Evolutionary conservation across 2,888 invertebrate species (phyloP), one percentile per base, ranked within the genome.

Genomic region (Acronicta psi): DNA sequence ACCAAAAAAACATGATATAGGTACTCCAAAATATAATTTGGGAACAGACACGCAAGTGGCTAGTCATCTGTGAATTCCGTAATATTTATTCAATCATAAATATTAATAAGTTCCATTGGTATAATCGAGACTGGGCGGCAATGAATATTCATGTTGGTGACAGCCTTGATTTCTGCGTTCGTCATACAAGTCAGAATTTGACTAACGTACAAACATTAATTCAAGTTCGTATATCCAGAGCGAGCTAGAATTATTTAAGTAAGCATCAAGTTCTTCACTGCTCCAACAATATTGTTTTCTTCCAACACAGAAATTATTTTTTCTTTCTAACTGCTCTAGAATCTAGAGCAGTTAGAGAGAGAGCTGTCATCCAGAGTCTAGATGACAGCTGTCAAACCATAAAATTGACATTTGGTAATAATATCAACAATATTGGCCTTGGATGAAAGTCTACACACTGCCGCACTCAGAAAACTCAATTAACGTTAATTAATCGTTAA

Each of bases 81-180:
- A 53, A 64, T 56, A 62, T 71, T 73, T 67, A 75, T 71, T 69
- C 66, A 69, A 66, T 57, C 66, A 75, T 75, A 63, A 76, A 75
- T 75, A 75, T 75, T 71, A 62, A 76, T 67, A 47, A 59, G 51
- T 45, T 45, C 14, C 61, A 25, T 57, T 38, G 16, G 47, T 37
- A 61, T 66, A 56, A 47, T 42, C 31, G 37, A 14, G 34, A 46
- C 40, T 55, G 58, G 43, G n/a, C 37, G 23, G 11, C 11, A 42
- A 58, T 75, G 74, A 76, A 75, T 75, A 75, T 75, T 72, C 72
- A 75, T 72, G 42, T 43, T 45, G 31, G 42, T 45, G 63, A 54
- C 72, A 58, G 31, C 34, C 34, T 53, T 34, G 44, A 42, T 59
- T 51, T 59, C 41, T 9, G 25, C 34, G 23, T 45, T 37, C 36